A percentile compares a stretch with the other conserved stretches of the same genome.
Conservation (phyloP, 1,140 invertebrate species). For the Polyergus mexicanus region DNA sequence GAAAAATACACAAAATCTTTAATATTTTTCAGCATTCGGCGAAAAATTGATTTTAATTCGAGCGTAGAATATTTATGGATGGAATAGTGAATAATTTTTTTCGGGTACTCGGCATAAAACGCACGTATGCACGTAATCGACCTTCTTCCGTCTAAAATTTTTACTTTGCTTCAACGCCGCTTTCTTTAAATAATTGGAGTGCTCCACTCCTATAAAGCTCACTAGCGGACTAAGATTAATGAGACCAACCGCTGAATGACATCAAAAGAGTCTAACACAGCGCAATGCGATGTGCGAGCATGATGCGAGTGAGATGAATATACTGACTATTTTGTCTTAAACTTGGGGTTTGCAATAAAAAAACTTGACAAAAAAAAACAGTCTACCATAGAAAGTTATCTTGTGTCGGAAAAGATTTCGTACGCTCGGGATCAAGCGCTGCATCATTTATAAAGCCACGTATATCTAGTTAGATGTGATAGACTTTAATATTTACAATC, state of each 20-base stretch:
- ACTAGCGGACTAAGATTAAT: neutral
- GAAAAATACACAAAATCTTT: neutral
- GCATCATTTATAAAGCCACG: neutral
- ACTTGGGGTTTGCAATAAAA: neutral
- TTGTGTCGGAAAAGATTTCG: neutral
- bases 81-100: neutral
- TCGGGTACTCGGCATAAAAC: neutral
- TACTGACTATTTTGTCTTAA: neutral
- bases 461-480: neutral
- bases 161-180: neutral
- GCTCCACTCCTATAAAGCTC: neutral
- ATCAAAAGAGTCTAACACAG: neutral
- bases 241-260: slow-evolving; percentile 10
- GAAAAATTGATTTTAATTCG: neutral
- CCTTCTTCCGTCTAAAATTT: neutral
- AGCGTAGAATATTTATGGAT: neutral
- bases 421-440: neutral
- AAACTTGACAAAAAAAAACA: slow-evolving; percentile 9
- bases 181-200: slow-evolving; percentile 41
- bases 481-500: neutral
- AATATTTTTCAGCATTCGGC: neutral
- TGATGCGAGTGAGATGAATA: too few species aligned
- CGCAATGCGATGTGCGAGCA: neutral
- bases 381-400: too few species aligned
- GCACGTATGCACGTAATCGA: neutral